Percentiles rank a stretch among this genome's conserved stretches.
These are phyloP conservation scores for Nysson spinosus DNA, from an alignment of 2,888 invertebrate species.

Conservation along the genomic window DNA sequence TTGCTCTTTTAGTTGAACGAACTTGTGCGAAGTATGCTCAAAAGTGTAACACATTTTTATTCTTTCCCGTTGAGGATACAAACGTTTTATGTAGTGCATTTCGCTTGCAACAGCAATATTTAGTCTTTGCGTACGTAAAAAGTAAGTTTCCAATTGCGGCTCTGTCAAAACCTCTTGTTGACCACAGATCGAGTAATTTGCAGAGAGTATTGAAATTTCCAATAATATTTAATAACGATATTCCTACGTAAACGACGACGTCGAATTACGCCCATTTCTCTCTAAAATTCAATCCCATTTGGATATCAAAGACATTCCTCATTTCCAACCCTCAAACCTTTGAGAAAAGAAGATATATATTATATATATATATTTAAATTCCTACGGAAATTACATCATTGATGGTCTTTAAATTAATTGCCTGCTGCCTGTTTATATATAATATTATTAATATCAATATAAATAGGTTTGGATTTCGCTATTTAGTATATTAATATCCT, in stretches of 20 bases:
- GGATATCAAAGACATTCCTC: slow-evolving; percentile 38
- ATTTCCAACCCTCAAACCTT: slow-evolving; percentile 20
- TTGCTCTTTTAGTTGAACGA: slow-evolving; percentile 58
- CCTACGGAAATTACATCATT: slow-evolving; percentile 63
- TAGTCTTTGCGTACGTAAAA: slow-evolving; percentile 49
- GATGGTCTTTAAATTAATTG: slow-evolving; percentile 71
- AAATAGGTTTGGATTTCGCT: slow-evolving; percentile 62
- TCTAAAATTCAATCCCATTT: slow-evolving; percentile 43
- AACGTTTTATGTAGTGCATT: slow-evolving; percentile 51
- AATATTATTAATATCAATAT: slow-evolving; percentile 61
- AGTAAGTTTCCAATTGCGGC: slow-evolving; percentile 33
- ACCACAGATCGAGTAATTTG: slow-evolving; percentile 38
- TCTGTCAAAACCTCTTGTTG: slow-evolving; percentile 30
- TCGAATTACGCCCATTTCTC: slow-evolving; percentile 47
- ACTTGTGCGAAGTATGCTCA: slow-evolving; percentile 59
- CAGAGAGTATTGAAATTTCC: slow-evolving; percentile 36
- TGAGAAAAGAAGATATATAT: slow-evolving; percentile 33
- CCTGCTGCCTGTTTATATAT: slow-evolving; percentile 74
- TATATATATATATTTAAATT: no score
- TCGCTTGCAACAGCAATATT: slow-evolving; percentile 49
- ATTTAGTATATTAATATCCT: slow-evolving; percentile 58
- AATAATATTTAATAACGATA: slow-evolving; percentile 25
- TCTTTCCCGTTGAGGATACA: slow-evolving; percentile 18
- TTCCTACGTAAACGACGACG: slow-evolving; percentile 39
- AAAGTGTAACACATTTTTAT: slow-evolving; percentile 41